A percentile compares a stretch with the other conserved stretches of the same genome.
Conservation (phyloP, 2,888 invertebrate genomes). For the Elmis aenea region DNA sequence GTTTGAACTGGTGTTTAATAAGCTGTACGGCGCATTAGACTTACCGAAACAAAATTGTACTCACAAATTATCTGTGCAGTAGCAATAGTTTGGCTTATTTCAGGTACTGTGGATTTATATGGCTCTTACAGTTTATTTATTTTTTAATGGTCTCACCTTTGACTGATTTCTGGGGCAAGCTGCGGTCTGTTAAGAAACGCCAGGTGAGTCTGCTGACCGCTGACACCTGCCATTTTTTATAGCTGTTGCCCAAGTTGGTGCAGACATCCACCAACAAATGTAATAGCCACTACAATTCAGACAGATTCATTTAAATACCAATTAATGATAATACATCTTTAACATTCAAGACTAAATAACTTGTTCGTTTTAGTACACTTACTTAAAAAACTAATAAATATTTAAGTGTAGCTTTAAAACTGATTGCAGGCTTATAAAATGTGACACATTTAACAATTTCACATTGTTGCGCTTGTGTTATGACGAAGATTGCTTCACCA, state of each 20-base stretch:
- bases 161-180: constrained; percentile 19
- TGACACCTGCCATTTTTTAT: constrained; percentile 27
- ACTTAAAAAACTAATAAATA: no score
- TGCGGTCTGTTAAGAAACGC: constrained; percentile 21
- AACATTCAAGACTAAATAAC: no score
- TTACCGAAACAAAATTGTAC: no score
- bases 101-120: no score
- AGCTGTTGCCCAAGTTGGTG: constrained; percentile 18
- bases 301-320: constrained; percentile 20
- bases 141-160: constrained; percentile 9
- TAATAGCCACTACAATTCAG: constrained; percentile 15
- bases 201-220: constrained; percentile 26
- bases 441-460: no score
- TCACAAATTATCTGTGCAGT: no score
- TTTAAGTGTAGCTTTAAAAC: no score
- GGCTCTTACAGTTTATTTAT: background rate
- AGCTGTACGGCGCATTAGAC: constrained; percentile 3
- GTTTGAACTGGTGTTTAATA: constrained; percentile 12
- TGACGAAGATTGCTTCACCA: no score
- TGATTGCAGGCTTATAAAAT: no score
- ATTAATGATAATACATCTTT: constrained; percentile 17
- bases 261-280: constrained; percentile 14
- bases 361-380: no score
- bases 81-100: no score
- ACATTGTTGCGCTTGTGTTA: no score